These are phyloP conservation scores for Labrus mixtus DNA, from an alignment of 2,113 vertebrate species.

Conservation along the genomic window DNA sequence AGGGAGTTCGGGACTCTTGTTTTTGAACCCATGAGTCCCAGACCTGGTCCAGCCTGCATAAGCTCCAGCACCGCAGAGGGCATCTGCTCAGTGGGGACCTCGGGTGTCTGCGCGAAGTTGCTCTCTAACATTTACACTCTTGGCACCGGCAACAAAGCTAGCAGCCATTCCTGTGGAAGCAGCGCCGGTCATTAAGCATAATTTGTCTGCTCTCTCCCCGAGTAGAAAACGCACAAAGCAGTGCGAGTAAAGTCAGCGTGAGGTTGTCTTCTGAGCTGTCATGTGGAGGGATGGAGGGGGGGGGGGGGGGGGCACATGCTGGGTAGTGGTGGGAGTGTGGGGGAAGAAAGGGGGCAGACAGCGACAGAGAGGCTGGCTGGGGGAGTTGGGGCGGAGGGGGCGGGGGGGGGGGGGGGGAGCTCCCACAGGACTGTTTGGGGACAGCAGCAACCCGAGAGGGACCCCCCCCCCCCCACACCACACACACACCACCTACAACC, in stretches of 20 bases:
- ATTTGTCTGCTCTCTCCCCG: slow-evolving; percentile 83
- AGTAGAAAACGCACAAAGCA: slow-evolving; percentile 77
- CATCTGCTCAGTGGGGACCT: slow-evolving; percentile 36
- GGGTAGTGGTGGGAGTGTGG: slow-evolving; percentile 13
- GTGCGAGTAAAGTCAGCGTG: slow-evolving; percentile 79
- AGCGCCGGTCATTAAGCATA: slow-evolving; percentile 77
- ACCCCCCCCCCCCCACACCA: slow-evolving; percentile 56
- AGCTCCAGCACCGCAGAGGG: slow-evolving; percentile 36
- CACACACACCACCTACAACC: slow-evolving; percentile 51
- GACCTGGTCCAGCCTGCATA: slow-evolving; percentile 16
- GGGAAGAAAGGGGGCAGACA: slow-evolving; percentile 62
- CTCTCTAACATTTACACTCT: slow-evolving; percentile 69
- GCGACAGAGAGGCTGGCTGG: slow-evolving; percentile 80
- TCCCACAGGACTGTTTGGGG: slow-evolving; percentile 78
- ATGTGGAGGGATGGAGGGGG: slow-evolving; percentile 78
- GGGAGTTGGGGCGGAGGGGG: slow-evolving; percentile 64
- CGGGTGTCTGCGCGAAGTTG: slow-evolving; percentile 40
- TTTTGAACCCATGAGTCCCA: not conserved
- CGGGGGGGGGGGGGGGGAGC: slow-evolving; percentile 75
- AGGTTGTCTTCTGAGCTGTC: slow-evolving; percentile 81
- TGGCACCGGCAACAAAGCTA: slow-evolving; percentile 73
- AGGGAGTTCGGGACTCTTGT: not conserved
- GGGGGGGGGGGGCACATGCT: slow-evolving; percentile 55
- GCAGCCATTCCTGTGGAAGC: slow-evolving; percentile 75
- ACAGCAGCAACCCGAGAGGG: slow-evolving; percentile 79